Evolutionary conservation across 2,888 invertebrate species (phyloP), one percentile per base, ranked within the genome.

Genomic region (Chloroclysta siterata): DNA sequence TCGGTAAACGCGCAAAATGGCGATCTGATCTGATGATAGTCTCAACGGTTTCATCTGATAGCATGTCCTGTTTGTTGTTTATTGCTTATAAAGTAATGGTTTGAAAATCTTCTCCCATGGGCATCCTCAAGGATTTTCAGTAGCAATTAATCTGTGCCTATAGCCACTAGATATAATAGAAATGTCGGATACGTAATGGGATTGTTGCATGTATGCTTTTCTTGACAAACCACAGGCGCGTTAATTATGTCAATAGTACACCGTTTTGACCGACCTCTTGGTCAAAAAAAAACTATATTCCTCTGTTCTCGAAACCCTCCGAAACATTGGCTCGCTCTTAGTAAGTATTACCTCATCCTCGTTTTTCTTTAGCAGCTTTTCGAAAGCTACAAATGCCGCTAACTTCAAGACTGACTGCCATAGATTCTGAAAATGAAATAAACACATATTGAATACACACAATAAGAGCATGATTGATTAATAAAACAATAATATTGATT

Each of bases 1-100:
- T 57, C 62, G 60, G 63, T 44, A 54, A 66, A 70, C 62, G 65
- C 61, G 68, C 28, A 53, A 55, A 60, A 69, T 65, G 36, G n/a
- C 63, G 14, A 39, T 68, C 60, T 53, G 64, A 68, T 66, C 59
- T 57, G 48, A 66, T 69, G 63, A 62, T 65, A 58, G 65, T 64
- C 58, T 48, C 53, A 7, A 1, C 47, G 39, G 39, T 56, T 47
- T 54, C 58, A 44, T 53, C 50, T 58, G 50, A 52, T 52, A 58
- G 46, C 29, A 46, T 54, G 6, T 56, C 50, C 57, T 56, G 33
- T n/a, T 44, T 11, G 33, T 29, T 46, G 53, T 22, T 22, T 53
- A 53, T 51, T 17, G 41, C 54, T 28, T 28, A 14, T 14, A 36
- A 51, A 47, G 50, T 55, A 41, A 61, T 46, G 54, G 50, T 59